Evolutionary conservation across 2,888 invertebrate genomes (phyloP).

Genomic region (Noctua janthe): DNA sequence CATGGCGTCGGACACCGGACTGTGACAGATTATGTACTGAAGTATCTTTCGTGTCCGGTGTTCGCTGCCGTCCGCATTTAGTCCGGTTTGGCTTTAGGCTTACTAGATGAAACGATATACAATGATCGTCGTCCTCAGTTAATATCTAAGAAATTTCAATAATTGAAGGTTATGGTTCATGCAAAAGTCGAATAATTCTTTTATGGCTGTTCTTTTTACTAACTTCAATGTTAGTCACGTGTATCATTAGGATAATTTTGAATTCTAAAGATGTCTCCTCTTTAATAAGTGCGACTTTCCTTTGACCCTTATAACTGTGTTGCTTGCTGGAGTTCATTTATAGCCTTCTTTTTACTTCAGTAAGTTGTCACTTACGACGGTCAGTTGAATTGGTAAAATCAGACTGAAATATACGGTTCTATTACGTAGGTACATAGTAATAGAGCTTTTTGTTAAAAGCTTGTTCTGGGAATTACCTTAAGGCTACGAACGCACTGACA

Average conservation of each 20-base stretch:
- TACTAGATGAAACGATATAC: background rate
- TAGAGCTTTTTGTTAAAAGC: background rate
- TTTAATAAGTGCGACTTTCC: constrained; percentile 1
- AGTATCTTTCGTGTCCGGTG: background rate
- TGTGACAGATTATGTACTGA: background rate
- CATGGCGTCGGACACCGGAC: background rate
- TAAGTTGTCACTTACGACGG: background rate
- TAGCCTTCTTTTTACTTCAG: background rate
- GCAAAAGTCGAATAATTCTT: constrained; percentile 17
- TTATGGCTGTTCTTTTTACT: constrained; percentile 18
- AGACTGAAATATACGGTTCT: background rate
- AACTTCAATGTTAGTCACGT: constrained; percentile 21
- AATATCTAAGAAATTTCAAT: constrained; percentile 40
- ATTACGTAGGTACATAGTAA: background rate
- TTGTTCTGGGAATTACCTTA: background rate
- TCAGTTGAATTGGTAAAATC: background rate
- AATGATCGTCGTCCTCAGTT: background rate
- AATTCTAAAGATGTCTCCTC: constrained; percentile 11
- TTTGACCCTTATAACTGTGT: background rate
- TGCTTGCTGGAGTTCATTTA: background rate
- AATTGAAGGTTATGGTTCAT: constrained; percentile 51
- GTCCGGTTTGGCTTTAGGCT: background rate
- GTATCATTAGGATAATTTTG: constrained; percentile 32
- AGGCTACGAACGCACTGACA: background rate
- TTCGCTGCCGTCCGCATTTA: background rate